Percentiles rank a stretch among this genome's conserved stretches.
These are phyloP conservation scores for Lottia gigantea DNA, from an alignment of 2,888 invertebrate species.

Conservation along the genomic window DNA sequence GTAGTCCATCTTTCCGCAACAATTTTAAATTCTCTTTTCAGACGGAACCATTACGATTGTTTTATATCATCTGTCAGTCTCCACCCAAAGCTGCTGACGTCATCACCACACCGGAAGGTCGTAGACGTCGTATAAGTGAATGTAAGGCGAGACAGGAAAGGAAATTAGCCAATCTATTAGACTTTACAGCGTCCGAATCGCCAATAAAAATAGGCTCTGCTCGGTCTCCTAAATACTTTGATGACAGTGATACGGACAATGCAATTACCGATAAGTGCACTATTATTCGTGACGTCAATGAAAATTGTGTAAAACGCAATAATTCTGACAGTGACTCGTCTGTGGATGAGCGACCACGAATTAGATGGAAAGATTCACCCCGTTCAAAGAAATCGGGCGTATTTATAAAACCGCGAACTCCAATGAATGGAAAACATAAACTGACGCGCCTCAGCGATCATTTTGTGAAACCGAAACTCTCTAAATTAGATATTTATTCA, in stretches of 20 bases:
- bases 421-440: conserved; percentile 1
- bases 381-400: background rate
- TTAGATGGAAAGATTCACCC: too few species aligned
- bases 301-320: conserved; percentile 26
- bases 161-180: background rate
- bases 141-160: conserved; percentile 21
- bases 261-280: background rate
- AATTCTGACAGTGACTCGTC: conserved; percentile 34
- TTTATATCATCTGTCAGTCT: conserved; percentile 69
- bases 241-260: background rate
- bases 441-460: background rate
- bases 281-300: conserved; percentile 19
- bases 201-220: background rate
- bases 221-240: background rate
- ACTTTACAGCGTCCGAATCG: background rate
- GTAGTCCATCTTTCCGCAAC: too few species aligned
- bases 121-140: conserved; percentile 18
- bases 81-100: conserved; percentile 34
- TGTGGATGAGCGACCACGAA: conserved; percentile 24
- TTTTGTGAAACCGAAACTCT: background rate
- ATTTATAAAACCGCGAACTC: background rate
- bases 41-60: conserved; percentile 75
- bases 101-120: conserved; percentile 22
- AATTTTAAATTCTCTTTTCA: conserved; percentile 49
- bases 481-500: background rate